Conservation (phyloP, 2,113 vertebrate species). For the Symphodus melops region DNA sequence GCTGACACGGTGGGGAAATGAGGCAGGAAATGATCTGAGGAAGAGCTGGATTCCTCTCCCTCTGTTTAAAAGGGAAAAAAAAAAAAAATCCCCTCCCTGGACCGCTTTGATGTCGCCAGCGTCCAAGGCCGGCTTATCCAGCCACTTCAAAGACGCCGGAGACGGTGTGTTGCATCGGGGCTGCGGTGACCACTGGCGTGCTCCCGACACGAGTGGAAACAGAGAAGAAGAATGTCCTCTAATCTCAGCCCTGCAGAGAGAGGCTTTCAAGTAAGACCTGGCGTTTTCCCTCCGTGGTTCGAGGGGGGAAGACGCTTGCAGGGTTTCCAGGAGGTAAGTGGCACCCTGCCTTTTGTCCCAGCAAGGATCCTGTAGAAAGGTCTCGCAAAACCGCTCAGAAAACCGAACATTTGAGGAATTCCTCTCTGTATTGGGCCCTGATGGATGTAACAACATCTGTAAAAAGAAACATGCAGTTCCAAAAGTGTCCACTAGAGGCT, state of each 20-base stretch:
- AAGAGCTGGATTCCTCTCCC: conserved; percentile 52
- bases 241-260: conserved; percentile 72
- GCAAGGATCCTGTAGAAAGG: conserved; percentile 34
- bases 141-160: conserved; percentile 68
- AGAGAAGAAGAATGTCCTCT: conserved; percentile 63
- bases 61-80: conserved; percentile 50
- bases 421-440: neutral
- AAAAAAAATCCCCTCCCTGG: conserved; percentile 52
- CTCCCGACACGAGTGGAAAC: conserved; percentile 50
- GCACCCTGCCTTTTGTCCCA: conserved; percentile 33
- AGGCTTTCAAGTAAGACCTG: conserved; percentile 61
- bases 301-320: neutral
- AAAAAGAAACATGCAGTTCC: neutral
- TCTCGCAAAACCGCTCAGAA: conserved; percentile 35
- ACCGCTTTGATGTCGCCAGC: conserved; percentile 43
- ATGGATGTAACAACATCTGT: neutral
- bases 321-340: conserved; percentile 60
- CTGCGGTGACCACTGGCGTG: conserved; percentile 46
- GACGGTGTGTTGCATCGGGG: conserved; percentile 44
- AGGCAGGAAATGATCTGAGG: conserved; percentile 65
- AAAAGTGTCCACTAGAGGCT: neutral
- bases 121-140: conserved; percentile 59
- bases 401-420: neutral
- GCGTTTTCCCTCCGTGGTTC: conserved; percentile 24
- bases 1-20: conserved; percentile 55